Base-by-base conservation (phyloP, 1,140 invertebrate genomes). In the Solen grandis region DNA sequence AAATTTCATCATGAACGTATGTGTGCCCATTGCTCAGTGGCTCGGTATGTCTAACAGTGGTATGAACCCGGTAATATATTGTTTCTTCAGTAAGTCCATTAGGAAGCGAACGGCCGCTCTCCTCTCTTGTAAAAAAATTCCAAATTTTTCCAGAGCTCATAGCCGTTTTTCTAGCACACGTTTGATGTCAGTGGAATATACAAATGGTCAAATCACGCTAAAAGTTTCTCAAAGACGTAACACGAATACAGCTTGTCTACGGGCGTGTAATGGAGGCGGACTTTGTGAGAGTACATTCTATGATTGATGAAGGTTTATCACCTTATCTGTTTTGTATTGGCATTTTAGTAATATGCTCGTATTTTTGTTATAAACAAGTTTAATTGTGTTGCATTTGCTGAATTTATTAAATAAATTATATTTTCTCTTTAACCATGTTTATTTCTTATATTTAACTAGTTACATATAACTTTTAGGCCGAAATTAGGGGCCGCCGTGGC, bases 11-110 rank as follows among this genome's bases (percentile, higher is more conserved):
- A 33, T 52, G 4, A 76, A 76, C 33, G 36, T 27, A 16, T 76
- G 38, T 33, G 46, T 93, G 0, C 98, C 98, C 0, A 94, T 99
- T 35, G 97, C 98, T 0, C 98, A 99, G 92, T 99, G 98, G 98
- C 93, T 99, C 1, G 98, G 97, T 0, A 95, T 97, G 0, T 97
- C 97, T 25, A 99, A 99, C 91, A 98, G 97, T 35, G 99, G 97
- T 93, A 97, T 99, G 86, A 99, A 99, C 92, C 98, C 98, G 0
- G 96, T 99, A 55, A 94, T 99, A n/a, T 99, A 99, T 92, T 97
- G 97, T 0, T 98, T 97, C 91, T 98, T 99, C 93, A 99, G 98
- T 91, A 97, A 98, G 86, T 99, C 99, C 89, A 99, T 97, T 90
- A 94, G 97, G 0, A 95, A 96, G 22, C 97, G 97, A 1, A 99